Percentiles rank a stretch among this genome's conserved stretches.
Conservation (phyloP, 2,888 invertebrate species). For the Lobophora halterata region DNA sequence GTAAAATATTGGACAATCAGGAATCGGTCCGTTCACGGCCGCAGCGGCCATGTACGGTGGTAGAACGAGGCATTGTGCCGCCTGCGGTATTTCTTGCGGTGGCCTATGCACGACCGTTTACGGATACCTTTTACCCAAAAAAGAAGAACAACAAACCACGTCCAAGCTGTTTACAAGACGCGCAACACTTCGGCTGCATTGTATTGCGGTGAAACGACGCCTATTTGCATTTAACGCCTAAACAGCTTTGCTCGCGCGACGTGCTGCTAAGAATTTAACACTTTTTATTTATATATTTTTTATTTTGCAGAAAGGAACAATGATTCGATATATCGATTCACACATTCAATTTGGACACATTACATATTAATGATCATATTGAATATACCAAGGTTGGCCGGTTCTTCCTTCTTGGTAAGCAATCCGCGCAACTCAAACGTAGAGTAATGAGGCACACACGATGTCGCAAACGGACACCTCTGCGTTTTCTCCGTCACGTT, state of each 20-base stretch:
- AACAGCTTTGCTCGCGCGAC: constrained; percentile 43
- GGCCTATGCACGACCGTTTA: constrained; percentile 70
- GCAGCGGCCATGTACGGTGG: constrained; percentile 63
- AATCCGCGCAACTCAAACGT: constrained; percentile 43
- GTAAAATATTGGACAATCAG: constrained; percentile 55
- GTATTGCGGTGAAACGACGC: constrained; percentile 68
- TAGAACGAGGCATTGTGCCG: constrained; percentile 69
- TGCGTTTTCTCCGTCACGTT: constrained; percentile 45
- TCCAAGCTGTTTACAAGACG: constrained; percentile 73
- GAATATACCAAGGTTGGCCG: constrained; percentile 29
- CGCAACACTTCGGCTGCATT: constrained; percentile 71
- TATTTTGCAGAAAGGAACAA: constrained; percentile 31
- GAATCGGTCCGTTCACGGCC: constrained; percentile 59
- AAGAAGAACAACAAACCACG: constrained; percentile 76
- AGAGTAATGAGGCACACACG: constrained; percentile 53
- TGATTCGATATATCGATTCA: constrained; percentile 21
- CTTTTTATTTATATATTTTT: constrained; percentile 28
- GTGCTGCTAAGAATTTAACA: constrained; percentile 30
- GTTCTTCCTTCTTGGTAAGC: constrained; percentile 29
- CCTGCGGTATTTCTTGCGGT: constrained; percentile 68
- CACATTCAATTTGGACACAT: constrained; percentile 26
- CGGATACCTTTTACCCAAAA: constrained; percentile 76
- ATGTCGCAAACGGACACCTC: constrained; percentile 49
- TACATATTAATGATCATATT: constrained; percentile 34
- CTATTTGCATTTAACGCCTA: constrained; percentile 75